These are phyloP conservation scores for Eristalis intricaria DNA, from an alignment of 2,888 invertebrate genomes.

Conservation along the genomic window DNA sequence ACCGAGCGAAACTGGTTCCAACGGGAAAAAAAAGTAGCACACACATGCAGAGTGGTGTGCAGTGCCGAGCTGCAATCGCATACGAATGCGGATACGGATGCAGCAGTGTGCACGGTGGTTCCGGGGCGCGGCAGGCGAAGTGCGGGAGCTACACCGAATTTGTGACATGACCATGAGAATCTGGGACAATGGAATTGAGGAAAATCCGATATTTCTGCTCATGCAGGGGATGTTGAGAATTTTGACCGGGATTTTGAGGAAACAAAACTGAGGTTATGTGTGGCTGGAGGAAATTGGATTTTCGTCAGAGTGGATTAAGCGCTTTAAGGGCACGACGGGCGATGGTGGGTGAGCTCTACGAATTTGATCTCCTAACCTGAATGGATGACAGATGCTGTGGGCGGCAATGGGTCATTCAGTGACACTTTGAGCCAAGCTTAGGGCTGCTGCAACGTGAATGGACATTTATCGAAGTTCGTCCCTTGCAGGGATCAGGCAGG, in stretches of 20 bases:
- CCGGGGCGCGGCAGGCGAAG: neutral
- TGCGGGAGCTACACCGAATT: neutral
- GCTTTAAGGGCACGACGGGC: neutral
- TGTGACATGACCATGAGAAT: conserved; percentile 27
- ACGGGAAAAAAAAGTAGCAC: conserved; percentile 51
- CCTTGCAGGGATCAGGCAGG: neutral
- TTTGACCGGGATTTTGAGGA: neutral
- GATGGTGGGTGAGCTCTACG: neutral
- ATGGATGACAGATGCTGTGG: neutral
- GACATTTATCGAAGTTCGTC: neutral
- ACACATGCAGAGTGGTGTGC: conserved; percentile 50
- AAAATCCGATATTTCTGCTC: conserved; percentile 2
- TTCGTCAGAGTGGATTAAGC: neutral
- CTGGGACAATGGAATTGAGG: conserved; percentile 34
- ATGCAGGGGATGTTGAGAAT: neutral
- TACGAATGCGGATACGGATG: neutral
- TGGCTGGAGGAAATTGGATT: conserved; percentile 2
- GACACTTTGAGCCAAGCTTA: neutral
- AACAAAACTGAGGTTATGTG: neutral
- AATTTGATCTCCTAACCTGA: neutral
- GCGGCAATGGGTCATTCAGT: neutral
- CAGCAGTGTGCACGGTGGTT: neutral
- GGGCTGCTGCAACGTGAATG: neutral
- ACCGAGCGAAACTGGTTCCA: conserved; percentile 39
- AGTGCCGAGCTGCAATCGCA: conserved; percentile 9